Conservation (phyloP, 2,113 vertebrate species). For the Rhineura floridana region DNA sequence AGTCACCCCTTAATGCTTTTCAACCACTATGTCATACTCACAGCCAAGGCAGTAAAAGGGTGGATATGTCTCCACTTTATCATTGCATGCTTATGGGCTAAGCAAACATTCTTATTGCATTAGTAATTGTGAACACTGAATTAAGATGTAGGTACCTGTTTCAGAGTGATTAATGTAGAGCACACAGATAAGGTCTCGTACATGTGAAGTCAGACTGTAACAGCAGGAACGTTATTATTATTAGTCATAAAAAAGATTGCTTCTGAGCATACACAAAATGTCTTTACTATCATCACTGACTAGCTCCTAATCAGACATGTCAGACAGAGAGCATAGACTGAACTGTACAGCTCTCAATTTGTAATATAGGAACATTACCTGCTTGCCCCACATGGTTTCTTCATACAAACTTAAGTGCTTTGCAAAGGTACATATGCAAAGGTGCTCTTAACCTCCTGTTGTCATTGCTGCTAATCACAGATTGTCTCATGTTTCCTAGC, state of each 20-base stretch:
- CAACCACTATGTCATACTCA: neutral
- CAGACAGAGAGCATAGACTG: too few relatives aligned
- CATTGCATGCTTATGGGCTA: neutral
- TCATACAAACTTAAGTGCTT: neutral
- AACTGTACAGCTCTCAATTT: neutral
- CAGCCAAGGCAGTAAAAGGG: neutral
- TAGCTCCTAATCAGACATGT: too few relatives aligned
- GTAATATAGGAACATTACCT: neutral
- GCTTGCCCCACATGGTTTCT: neutral
- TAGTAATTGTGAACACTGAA: neutral
- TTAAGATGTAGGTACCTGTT: neutral
- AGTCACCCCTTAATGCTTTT: slow-evolving; percentile 3
- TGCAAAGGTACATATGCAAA: neutral
- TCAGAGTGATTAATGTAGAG: neutral
- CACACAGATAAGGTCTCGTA: neutral
- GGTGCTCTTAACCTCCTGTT: neutral
- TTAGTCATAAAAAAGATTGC: neutral
- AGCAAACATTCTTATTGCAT: neutral
- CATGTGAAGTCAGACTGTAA: neutral
- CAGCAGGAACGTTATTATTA: neutral
- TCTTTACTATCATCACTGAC: neutral
- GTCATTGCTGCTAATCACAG: neutral
- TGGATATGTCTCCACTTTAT: neutral
- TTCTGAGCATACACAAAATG: neutral
- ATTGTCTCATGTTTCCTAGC: neutral